Conservation (phyloP, 2,888 invertebrate genomes). For the Sesia apiformis region DNA sequence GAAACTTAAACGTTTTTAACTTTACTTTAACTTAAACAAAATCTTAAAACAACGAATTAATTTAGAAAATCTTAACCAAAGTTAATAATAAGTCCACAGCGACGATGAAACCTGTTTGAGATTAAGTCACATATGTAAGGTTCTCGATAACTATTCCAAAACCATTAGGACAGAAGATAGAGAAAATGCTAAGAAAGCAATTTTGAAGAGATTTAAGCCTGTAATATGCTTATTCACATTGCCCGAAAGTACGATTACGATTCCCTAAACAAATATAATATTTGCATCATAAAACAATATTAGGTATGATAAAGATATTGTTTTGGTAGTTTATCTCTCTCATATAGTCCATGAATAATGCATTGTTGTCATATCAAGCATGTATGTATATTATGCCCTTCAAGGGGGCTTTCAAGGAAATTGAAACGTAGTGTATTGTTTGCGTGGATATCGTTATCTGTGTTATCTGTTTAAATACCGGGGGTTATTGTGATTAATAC, state of each 20-base stretch:
- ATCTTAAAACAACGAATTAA: too few species aligned
- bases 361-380: constrained; percentile 27
- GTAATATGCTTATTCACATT: too few species aligned
- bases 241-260: neutral
- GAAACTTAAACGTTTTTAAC: too few species aligned
- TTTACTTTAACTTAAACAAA: too few species aligned
- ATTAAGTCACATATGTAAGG: too few species aligned
- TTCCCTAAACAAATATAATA: neutral
- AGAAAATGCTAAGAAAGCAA: too few species aligned
- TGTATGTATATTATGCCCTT: neutral
- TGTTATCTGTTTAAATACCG: constrained; percentile 5
- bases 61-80: neutral
- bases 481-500: too few species aligned
- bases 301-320: constrained; percentile 11
- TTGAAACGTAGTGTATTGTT: constrained; percentile 41
- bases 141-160: too few species aligned
- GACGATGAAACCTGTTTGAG: too few species aligned
- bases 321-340: constrained; percentile 13
- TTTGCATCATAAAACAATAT: constrained; percentile 9
- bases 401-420: constrained; percentile 31
- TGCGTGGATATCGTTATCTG: constrained; percentile 16
- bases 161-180: too few species aligned
- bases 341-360: constrained; percentile 46
- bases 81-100: neutral
- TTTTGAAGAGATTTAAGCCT: too few species aligned